A percentile compares a stretch with the other conserved stretches of the same genome.
Conservation (phyloP, 2,113 vertebrate genomes). For the Anser cygnoides region DNA sequence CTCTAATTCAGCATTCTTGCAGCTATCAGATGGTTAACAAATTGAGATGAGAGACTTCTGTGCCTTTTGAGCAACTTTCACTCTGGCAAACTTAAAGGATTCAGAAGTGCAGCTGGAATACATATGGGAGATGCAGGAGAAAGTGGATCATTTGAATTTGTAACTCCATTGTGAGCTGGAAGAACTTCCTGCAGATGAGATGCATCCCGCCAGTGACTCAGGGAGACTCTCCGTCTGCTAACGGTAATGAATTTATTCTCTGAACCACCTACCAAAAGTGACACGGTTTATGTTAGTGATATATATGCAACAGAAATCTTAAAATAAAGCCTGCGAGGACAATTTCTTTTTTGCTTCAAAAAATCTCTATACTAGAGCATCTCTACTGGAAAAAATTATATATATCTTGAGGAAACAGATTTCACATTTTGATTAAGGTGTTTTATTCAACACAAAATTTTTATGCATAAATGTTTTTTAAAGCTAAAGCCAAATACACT, state of each 20-base stretch:
- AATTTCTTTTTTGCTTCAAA: not conserved
- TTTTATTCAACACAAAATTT: not conserved
- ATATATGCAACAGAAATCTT: constrained; percentile 23
- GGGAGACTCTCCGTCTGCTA: not conserved
- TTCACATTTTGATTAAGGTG: not conserved
- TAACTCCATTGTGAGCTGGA: constrained; percentile 40
- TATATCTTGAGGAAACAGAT: not conserved
- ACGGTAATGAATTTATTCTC: constrained; percentile 9
- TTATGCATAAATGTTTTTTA: not conserved
- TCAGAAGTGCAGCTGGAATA: constrained; percentile 60
- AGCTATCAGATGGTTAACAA: constrained; percentile 66
- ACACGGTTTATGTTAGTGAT: constrained; percentile 2
- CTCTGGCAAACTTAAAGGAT: constrained; percentile 48
- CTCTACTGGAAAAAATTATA: not conserved
- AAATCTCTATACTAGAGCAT: not conserved
- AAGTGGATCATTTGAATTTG: constrained; percentile 59
- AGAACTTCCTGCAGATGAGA: constrained; percentile 63
- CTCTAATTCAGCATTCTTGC: constrained; percentile 16
- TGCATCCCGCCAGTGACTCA: not conserved
- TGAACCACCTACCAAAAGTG: constrained; percentile 43
- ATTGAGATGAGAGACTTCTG: constrained; percentile 54
- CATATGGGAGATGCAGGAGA: constrained; percentile 52
- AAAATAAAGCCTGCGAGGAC: constrained; percentile 16
- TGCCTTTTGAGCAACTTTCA: constrained; percentile 20
- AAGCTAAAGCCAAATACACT: not conserved